Conservation (phyloP, 2,797 vertebrate species). For the Melanotaenia boesemani region DNA sequence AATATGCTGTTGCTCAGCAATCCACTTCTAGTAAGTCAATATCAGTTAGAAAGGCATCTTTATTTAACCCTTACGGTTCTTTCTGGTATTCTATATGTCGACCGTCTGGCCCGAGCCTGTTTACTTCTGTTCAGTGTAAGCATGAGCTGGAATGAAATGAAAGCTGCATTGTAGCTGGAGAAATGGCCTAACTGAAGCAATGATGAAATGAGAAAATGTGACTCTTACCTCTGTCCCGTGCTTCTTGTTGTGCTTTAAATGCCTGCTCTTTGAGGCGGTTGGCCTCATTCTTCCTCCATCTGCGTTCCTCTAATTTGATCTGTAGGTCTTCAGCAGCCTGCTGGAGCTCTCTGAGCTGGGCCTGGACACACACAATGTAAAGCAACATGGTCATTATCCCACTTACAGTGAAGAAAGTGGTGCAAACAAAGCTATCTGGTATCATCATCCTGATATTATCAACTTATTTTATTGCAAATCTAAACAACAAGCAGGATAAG, state of each 20-base stretch:
- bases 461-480: neutral
- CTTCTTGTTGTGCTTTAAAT: constrained; percentile 54
- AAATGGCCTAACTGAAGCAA: constrained; percentile 33
- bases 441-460: neutral
- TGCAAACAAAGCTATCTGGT: neutral
- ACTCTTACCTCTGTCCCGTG: constrained; percentile 57
- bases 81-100: constrained; percentile 45
- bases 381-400: neutral
- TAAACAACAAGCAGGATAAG: neutral
- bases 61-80: constrained; percentile 66
- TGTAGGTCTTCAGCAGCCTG: constrained; percentile 76
- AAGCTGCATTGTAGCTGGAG: constrained; percentile 36
- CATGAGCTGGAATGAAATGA: constrained; percentile 57
- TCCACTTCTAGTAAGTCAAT: constrained; percentile 55
- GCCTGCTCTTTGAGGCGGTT: constrained; percentile 66
- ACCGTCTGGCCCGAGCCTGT: constrained; percentile 52
- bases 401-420: too few species aligned
- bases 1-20: constrained; percentile 67
- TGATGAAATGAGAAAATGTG: constrained; percentile 35
- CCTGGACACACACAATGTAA: constrained; percentile 51
- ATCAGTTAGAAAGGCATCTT: constrained; percentile 47
- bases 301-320: constrained; percentile 75
- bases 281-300: constrained; percentile 68
- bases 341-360: constrained; percentile 78
- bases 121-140: constrained; percentile 44